Evolutionary conservation across 2,113 vertebrate species (phyloP), one percentile per base, ranked within the genome.

Genomic region (Hepsetus odoe): DNA sequence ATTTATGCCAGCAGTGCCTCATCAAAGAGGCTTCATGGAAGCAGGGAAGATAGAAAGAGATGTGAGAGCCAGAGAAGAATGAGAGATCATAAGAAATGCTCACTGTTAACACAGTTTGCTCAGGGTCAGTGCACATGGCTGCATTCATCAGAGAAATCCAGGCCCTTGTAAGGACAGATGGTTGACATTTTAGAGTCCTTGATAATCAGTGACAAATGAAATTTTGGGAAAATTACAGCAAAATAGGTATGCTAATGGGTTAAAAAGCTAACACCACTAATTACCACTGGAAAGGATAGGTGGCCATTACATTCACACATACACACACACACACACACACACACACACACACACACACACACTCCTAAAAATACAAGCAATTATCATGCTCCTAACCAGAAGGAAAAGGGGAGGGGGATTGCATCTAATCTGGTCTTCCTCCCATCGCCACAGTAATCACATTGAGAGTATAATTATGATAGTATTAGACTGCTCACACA

Each of bases 381-480:
- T 64, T 24, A 51, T 74, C 62, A 74, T 64, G 62, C 30, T 35
- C 20, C 30, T 74, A 74, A 51, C 42, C 26, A 40, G 1, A 40
- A 42, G 62, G 0, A 55, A 42, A 53, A 49, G 55, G 35, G 33
- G 67, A 62, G 38, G 72, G 35, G 49, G 66, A 61, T 61, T 75
- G 6, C 44, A 65, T 65, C 44, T 76, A 55, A 76, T 24, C 32
- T 35, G 22, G 35, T 55, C 33, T 53, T 67, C 24, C 33, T 56
- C 16, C 22, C 24, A 40, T 38, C n/a, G 35, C 16, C n/a, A 10
- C 30, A 65, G 61, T 65, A 65, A 65, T 65, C 61, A 65, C 61
- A 65, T 65, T 38, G 61, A 9, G 33, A 65, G 61, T 8, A 38
- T 65, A 65, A 65, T 65, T 67, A 44, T 28, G 74, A 67, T 40